Percentiles rank a stretch among this genome's conserved stretches.
These are phyloP conservation scores for Phoxinus phoxinus DNA, from an alignment of 2,113 vertebrate species.

Conservation along the genomic window DNA sequence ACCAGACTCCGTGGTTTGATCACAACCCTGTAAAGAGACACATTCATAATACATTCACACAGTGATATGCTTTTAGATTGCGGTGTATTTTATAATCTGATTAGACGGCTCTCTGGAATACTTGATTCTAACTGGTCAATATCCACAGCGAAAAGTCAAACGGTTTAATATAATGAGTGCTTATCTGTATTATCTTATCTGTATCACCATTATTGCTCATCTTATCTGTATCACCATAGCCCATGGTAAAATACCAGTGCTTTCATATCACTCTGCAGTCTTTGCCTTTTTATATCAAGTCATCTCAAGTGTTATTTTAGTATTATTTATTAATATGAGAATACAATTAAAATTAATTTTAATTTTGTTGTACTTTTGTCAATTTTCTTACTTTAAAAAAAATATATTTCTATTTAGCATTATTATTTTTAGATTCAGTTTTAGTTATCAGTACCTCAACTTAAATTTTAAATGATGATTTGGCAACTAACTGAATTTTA, in stretches of 20 bases:
- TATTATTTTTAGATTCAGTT: no score
- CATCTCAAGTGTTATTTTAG: not conserved
- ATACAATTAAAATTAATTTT: no score
- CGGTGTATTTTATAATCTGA: not conserved
- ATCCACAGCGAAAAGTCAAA: not conserved
- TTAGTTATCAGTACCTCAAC: no score
- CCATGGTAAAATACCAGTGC: no score
- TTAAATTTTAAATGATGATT: no score
- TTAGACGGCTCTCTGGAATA: not conserved
- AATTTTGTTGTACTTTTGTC: not conserved
- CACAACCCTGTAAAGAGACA: constrained; percentile 27
- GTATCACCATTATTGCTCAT: no score
- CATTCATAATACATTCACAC: not conserved
- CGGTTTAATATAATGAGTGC: not conserved
- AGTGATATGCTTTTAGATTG: no score
- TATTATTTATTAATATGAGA: not conserved
- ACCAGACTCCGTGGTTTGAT: constrained; percentile 60
- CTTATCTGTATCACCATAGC: no score
- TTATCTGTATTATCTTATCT: not conserved
- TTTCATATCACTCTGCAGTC: not conserved
- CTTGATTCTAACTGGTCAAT: not conserved
- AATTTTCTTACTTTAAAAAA: not conserved
- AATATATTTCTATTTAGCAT: not conserved
- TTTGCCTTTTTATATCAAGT: not conserved
- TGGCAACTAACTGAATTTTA: no score